Percentiles rank a stretch among this genome's conserved stretches.
Conservation (phyloP, 2,888 invertebrate genomes). For the Iselma pallidipennis region DNA sequence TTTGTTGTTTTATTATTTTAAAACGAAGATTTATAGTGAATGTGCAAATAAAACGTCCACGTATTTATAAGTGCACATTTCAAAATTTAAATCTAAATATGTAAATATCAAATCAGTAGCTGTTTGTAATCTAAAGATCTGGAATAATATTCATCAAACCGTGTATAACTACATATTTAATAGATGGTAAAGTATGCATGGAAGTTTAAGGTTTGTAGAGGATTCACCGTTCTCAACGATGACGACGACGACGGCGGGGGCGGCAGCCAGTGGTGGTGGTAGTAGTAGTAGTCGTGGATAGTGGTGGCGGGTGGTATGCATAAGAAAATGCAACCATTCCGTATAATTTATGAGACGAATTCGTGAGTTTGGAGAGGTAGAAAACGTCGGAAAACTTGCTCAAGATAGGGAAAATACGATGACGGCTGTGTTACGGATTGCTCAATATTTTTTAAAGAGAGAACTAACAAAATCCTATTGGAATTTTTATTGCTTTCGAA, state of each 20-base stretch:
- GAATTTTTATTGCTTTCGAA: conserved; percentile 34
- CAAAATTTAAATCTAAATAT: conserved; percentile 46
- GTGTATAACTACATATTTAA: neutral
- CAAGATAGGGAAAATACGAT: conserved; percentile 44
- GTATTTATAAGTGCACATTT: neutral
- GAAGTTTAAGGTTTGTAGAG: neutral
- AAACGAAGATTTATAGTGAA: too few species aligned
- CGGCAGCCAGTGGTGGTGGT: neutral
- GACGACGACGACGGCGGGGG: too few species aligned
- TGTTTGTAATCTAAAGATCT: conserved; percentile 50
- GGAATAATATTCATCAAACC: conserved; percentile 15
- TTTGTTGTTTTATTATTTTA: conserved; percentile 44
- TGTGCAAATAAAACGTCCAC: too few species aligned
- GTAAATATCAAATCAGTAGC: conserved; percentile 53
- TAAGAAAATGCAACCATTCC: conserved; percentile 49
- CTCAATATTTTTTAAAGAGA: conserved; percentile 36
- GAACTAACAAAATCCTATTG: conserved; percentile 39
- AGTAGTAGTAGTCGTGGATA: too few species aligned
- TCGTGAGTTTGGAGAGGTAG: conserved; percentile 44
- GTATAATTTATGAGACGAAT: conserved; percentile 48
- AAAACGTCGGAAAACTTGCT: conserved; percentile 41
- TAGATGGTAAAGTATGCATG: neutral
- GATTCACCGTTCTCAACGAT: neutral
- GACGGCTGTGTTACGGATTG: conserved; percentile 48
- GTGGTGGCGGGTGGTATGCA: conserved; percentile 27